Evolutionary conservation across 2,113 vertebrate genomes (phyloP).

Genomic region (Chionis minor): DNA sequence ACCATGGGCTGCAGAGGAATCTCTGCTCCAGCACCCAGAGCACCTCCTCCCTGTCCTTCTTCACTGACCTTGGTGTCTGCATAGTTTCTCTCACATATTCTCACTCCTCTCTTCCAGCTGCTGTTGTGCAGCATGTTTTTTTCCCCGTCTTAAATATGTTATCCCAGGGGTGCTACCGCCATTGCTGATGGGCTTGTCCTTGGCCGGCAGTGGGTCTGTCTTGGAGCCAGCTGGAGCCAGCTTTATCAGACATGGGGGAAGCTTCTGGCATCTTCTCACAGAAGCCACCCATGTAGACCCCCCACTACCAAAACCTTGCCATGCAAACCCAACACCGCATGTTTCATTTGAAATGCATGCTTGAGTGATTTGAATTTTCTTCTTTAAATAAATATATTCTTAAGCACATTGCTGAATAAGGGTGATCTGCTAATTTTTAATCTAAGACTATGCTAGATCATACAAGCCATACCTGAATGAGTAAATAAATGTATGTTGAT

Average conservation of each 20-base stretch:
- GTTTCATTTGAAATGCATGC: not conserved
- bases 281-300: not conserved
- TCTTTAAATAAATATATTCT: not conserved
- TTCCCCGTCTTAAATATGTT: rapidly evolving
- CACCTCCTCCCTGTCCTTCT: not conserved
- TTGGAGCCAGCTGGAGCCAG: rapidly evolving
- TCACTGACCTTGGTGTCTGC: rapidly evolving
- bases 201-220: rapidly evolving
- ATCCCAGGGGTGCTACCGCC: rapidly evolving
- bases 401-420: not conserved
- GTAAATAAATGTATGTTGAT: not conserved
- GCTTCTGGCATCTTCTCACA: not conserved
- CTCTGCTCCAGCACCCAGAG: rapidly evolving
- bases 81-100: not conserved
- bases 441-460: not conserved
- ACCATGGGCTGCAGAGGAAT: not conserved
- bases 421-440: not conserved
- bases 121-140: not conserved
- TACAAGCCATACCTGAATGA: not conserved
- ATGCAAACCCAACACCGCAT: rapidly evolving
- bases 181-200: rapidly evolving
- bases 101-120: not conserved
- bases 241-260: rapidly evolving
- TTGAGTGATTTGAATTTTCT: not conserved
- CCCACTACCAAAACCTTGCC: rapidly evolving